A percentile compares a stretch with the other conserved stretches of the same genome.
Conservation (phyloP, 2,888 invertebrate species). For the Rotaria macrura region DNA sequence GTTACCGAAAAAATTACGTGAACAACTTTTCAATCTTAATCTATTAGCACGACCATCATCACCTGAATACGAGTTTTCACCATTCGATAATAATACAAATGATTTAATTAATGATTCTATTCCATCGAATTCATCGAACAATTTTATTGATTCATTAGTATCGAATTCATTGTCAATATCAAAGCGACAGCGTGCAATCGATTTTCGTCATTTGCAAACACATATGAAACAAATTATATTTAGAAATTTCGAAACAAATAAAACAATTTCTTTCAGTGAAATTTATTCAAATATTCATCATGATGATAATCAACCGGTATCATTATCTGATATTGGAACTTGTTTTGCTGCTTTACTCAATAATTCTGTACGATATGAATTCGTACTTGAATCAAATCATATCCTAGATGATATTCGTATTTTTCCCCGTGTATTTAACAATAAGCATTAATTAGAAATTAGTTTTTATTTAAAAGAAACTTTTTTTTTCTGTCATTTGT, state of each 20-base stretch:
- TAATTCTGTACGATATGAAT: neutral
- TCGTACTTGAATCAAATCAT: neutral
- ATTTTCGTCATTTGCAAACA: neutral
- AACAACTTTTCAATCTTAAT: neutral
- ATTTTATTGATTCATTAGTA: neutral
- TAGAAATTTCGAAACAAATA: neutral
- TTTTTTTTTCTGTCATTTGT: neutral
- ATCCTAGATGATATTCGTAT: neutral
- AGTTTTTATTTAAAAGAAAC: neutral
- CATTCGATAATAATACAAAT: neutral
- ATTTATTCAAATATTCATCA: neutral
- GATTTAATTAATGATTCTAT: neutral
- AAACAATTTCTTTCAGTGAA: neutral
- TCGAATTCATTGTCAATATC: neutral
- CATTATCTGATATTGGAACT: neutral
- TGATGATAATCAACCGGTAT: neutral
- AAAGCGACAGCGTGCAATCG: neutral
- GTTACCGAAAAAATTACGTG: neutral
- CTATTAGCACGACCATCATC: neutral
- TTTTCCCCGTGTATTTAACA: neutral
- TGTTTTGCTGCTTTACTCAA: conserved; percentile 14
- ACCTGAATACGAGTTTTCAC: neutral
- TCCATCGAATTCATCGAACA: neutral
- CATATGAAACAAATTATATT: neutral
- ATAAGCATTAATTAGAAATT: neutral